Percentiles rank a stretch among this genome's conserved stretches.
Conservation (phyloP, 1,140 invertebrate genomes). For the Zophobas morio region DNA sequence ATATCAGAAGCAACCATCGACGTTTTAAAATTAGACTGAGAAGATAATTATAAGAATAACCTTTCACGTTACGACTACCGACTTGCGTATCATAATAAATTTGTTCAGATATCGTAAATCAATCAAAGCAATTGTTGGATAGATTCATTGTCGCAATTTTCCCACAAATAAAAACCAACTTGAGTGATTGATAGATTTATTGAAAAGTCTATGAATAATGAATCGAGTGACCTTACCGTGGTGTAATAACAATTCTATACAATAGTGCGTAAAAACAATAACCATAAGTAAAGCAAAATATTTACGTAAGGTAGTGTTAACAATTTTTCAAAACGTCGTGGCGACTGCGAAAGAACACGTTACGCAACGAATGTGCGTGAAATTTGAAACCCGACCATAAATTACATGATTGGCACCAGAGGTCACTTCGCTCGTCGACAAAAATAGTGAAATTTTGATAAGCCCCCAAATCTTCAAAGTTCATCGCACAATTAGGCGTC, state of each 20-base stretch:
- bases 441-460: conserved; percentile 2
- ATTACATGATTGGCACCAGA: neutral
- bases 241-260: too few species aligned
- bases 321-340: conserved; percentile 4
- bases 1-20: neutral
- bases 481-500: neutral
- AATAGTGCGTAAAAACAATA: too few species aligned
- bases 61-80: conserved; percentile 36
- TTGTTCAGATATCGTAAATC: conserved; percentile 23
- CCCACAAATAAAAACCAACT: too few species aligned
- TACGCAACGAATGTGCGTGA: conserved; percentile 19
- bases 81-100: conserved; percentile 33
- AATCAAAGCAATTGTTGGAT: conserved; percentile 25
- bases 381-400: conserved; percentile 21
- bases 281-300: too few species aligned
- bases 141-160: conserved; percentile 34
- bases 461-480: neutral
- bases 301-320: conserved; percentile 15
- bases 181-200: too few species aligned
- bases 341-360: conserved; percentile 14
- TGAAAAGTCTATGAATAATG: conserved; percentile 1
- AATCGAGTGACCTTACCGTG: conserved; percentile 11
- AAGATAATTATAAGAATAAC: conserved; percentile 22
- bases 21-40: conserved; percentile 23
- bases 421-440: neutral